phyloP scores from a whole-genome alignment of 2,888 invertebrate genomes.

The Lathronympha strigana region DNA sequence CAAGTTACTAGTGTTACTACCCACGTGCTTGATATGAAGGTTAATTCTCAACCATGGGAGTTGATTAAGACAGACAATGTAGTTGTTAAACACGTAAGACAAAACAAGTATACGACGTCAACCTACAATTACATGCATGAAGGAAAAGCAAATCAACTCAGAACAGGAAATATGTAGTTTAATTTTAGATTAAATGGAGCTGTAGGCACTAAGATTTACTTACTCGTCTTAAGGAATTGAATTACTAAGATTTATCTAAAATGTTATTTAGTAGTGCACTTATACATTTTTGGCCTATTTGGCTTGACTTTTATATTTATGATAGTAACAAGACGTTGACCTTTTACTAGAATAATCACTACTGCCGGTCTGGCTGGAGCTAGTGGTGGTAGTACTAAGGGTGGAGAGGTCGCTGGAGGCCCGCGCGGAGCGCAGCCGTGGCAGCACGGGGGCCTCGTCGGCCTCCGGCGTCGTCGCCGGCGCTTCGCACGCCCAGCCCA shows the following conservation, averaged over 20 bases:
- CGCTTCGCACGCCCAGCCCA: slow-evolving; percentile 74
- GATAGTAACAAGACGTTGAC: slow-evolving; percentile 57
- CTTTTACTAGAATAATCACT: slow-evolving; percentile 77
- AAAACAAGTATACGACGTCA: slow-evolving; percentile 1
- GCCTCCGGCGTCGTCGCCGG: slow-evolving; percentile 65
- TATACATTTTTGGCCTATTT: background rate
- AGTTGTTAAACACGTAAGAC: slow-evolving; percentile 24
- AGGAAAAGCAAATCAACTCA: slow-evolving; percentile 2
- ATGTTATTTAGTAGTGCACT: background rate
- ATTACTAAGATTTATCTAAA: background rate
- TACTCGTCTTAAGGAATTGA: background rate
- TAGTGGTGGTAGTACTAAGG: slow-evolving; percentile 78
- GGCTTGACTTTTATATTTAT: background rate
- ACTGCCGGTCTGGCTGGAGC: slow-evolving; percentile 78
- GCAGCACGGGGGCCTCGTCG: slow-evolving; percentile 74
- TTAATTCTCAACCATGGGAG: slow-evolving; percentile 26
- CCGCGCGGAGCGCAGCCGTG: slow-evolving; percentile 76
- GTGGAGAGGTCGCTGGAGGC: slow-evolving; percentile 81
- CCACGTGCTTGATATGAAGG: slow-evolving; percentile 27
- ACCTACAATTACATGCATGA: slow-evolving; percentile 5
- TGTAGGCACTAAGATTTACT: background rate
- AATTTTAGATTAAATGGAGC: slow-evolving; percentile 21
- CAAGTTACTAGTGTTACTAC: slow-evolving; percentile 9
- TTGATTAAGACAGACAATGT: slow-evolving; percentile 26
- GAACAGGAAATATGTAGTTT: slow-evolving; percentile 23